These are phyloP conservation scores for Temnopleurus reevesii DNA, from an alignment of 53 echinoderm and acorn worm genomes.

Conservation along the genomic window DNA sequence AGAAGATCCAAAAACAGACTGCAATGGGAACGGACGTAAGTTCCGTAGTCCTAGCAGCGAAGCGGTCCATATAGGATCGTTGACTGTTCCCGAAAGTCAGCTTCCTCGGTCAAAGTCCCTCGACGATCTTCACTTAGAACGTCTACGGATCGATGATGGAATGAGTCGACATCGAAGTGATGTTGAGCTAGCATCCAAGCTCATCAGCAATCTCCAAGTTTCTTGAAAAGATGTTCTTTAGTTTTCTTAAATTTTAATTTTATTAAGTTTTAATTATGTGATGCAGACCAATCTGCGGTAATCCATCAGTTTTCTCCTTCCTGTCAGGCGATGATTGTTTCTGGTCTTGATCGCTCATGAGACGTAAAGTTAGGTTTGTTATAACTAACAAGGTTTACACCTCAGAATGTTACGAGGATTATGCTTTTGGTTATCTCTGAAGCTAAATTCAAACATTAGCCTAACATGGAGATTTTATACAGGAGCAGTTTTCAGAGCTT, in stretches of 20 bases:
- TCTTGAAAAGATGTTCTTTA: neutral
- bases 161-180: constrained; percentile 54
- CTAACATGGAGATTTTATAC: too few relatives aligned
- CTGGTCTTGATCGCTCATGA: too few relatives aligned
- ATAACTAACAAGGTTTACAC: too few relatives aligned
- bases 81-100: neutral
- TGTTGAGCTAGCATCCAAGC: constrained; percentile 53
- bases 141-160: constrained; percentile 49
- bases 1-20: constrained; percentile 29
- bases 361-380: too few relatives aligned
- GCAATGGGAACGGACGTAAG: constrained; percentile 47
- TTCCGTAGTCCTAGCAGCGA: constrained; percentile 36
- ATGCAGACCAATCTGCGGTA: neutral
- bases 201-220: constrained; percentile 54
- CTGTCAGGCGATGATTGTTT: too few relatives aligned
- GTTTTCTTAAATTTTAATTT: neutral
- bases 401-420: too few relatives aligned
- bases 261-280: neutral
- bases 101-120: constrained; percentile 79
- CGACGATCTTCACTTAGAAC: constrained; percentile 67
- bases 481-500: too few relatives aligned
- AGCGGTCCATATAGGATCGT: constrained; percentile 8
- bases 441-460: too few relatives aligned
- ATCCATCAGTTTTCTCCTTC: constrained; percentile 6
- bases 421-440: too few relatives aligned